A percentile compares a stretch with the other conserved stretches of the same genome.
phyloP scores from a whole-genome alignment of 2,113 vertebrate species.

The Sorex araneus region DNA sequence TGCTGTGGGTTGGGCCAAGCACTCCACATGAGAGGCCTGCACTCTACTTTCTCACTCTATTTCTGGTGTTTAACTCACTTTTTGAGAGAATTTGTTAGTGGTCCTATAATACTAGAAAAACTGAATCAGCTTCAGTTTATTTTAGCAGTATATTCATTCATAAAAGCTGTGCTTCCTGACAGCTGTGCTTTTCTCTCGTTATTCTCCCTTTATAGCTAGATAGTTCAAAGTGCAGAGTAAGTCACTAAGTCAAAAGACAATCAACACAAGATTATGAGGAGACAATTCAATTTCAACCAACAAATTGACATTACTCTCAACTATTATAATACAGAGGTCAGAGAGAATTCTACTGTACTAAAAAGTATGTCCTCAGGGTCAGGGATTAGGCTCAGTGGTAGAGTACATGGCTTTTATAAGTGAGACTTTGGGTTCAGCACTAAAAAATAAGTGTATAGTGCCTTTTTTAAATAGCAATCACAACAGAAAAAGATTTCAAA shows the following conservation, averaged over 20 bases:
- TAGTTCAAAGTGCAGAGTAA: not conserved
- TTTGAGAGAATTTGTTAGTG: slow-evolving; percentile 39
- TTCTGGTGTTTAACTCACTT: not conserved
- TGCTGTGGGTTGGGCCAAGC: too few species aligned
- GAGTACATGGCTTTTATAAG: too few species aligned
- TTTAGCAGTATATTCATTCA: slow-evolving; percentile 67
- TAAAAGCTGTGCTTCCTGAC: slow-evolving; percentile 62
- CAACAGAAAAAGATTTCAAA: too few species aligned
- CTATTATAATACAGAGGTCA: not conserved
- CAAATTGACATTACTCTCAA: not conserved
- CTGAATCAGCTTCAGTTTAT: slow-evolving; percentile 58
- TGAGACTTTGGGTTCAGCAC: too few species aligned
- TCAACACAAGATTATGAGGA: not conserved
- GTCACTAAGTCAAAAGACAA: not conserved
- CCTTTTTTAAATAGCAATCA: too few species aligned
- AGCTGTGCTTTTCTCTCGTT: slow-evolving; percentile 34
- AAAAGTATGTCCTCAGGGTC: not conserved
- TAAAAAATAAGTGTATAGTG: too few species aligned
- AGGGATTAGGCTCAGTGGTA: too few species aligned
- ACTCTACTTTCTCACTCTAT: too few species aligned
- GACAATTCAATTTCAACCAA: not conserved
- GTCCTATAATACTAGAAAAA: slow-evolving; percentile 14
- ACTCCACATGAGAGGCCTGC: too few species aligned
- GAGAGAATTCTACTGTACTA: not conserved
- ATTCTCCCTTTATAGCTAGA: not conserved